Evolutionary conservation across 2,888 invertebrate genomes (phyloP), one percentile per base, ranked within the genome.

Genomic region (Cheilosia pagana): DNA sequence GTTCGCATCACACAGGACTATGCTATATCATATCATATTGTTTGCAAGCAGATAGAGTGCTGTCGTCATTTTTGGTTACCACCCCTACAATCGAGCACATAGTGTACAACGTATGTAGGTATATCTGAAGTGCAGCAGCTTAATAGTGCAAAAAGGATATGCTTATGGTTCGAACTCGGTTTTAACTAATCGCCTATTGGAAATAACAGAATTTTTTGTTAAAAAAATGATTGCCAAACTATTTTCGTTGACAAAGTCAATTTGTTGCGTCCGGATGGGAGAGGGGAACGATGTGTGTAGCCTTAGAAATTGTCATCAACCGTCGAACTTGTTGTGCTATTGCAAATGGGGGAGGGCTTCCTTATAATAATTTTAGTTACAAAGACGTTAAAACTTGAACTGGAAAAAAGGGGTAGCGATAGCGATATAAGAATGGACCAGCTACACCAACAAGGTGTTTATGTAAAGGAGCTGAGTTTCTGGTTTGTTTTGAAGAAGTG

Each of bases 21-120:
- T 55, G 14, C 23, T 16, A 48, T 68, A 59, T 39, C 12, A 35
- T 35, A 35, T 35, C 12, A 35, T 12, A 16, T 50, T 67, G 52
- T 39, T 48, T 23, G 35, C 14, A 35, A 43, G 79, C 85, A 79
- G 79, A 65, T 85, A 72, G 53, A 75, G 63, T 79, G 67, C 45
- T 55, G 55, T 75, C 67, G 60, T 76, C 65, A 77, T 70, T 63
- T 81, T 85, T 76, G 71, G 65, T 71, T 65, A 81, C 81, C 85
- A 81, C 85, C 85, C 85, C 85, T 76, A 67, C 63, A 50, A 55
- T 43, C 14, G 16, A 62, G 8, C n/a, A n/a, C 8, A 50, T 76
- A 53, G 62, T 53, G 28, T 12, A 21, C 10, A 21, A 55, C 21
- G 16, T 23, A 48, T 41, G n/a, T n/a, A 5, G 2, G 14, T 41